Base-by-base conservation (phyloP, 2,888 invertebrate genomes). In the Euzetes globulus region DNA sequence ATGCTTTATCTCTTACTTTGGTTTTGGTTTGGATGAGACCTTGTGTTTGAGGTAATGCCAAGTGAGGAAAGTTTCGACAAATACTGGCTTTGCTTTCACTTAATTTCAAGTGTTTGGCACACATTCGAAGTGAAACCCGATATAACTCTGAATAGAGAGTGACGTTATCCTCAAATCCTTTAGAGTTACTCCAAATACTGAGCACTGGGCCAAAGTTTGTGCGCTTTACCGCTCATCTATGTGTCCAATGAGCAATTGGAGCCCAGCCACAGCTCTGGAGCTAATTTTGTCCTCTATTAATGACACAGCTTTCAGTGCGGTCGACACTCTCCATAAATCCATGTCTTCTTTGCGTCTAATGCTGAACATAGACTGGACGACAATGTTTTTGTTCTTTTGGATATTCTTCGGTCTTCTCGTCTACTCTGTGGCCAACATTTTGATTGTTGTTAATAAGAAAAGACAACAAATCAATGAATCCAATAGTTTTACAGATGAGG, bases 11-110 rank as follows among this genome's bases (percentile, higher is more conserved):
- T 41, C 41, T 68, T 68, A 68, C 41, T 68, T 68, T 63, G 63
- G 63, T n/a, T 63, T 60, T 22, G 29, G 60, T 60, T 63, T 63
- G 37, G 63, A 63, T 63, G 68, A 68, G 68, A 45, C 68, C 68
- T 68, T 68, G 68, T 68, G 68, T 68, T 58, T 68, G 68, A 68
- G 22, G 68, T 68, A 68, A 41, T 41, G 68, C 68, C 68, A 68
- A 68, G 17, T 41, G 68, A 68, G 68, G 68, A 68, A 68, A 41
- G 60, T 17, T 1, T 6, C 5, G n/a, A 22, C 37, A 33, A 68
- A 37, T 41, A 68, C 15, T 68, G n/a, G 68, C 6, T n/a, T 65
- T 37, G 33, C 22, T 41, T 41, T 17, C n/a, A 41, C 1, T 41
- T 1, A 33, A 68, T 68, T n/a, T 60, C 19, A 37, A 68, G 68